Evolutionary conservation across 2,113 vertebrate species (phyloP).

Genomic region (Antennarius striatus): DNA sequence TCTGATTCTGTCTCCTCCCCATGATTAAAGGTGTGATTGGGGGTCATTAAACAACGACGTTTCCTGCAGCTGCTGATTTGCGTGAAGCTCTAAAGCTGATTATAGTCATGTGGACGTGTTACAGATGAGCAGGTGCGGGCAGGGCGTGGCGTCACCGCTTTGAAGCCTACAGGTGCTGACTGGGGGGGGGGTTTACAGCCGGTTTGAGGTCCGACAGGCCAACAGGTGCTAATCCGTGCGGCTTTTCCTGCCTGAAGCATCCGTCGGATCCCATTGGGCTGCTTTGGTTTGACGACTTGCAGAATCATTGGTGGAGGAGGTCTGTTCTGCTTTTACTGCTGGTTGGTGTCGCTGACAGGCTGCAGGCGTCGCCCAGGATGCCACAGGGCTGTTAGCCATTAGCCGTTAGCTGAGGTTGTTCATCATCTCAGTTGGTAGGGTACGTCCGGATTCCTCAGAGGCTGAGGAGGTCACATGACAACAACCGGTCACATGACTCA

Average conservation of each 20-base stretch:
- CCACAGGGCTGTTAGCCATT: conserved; percentile 22
- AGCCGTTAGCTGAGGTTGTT: conserved; percentile 12
- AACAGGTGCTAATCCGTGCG: conserved; percentile 40
- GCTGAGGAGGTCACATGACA: conserved; percentile 12
- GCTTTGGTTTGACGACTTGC: conserved; percentile 9
- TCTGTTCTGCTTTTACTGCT: conserved; percentile 25
- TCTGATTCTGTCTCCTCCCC: no score
- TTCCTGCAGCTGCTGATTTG: conserved; percentile 49
- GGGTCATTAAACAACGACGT: conserved; percentile 17
- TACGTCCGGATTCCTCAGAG: conserved; percentile 14
- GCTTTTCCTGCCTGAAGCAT: neutral
- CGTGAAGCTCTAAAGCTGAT: conserved; percentile 44
- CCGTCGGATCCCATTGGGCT: neutral
- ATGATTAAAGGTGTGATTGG: no score
- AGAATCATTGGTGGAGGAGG: conserved; percentile 16
- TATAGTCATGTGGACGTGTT: conserved; percentile 35
- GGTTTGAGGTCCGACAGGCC: conserved; percentile 30
- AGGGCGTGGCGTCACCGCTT: conserved; percentile 51
- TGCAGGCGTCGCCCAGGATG: conserved; percentile 44
- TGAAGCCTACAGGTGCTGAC: conserved; percentile 53
- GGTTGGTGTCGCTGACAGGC: conserved; percentile 34
- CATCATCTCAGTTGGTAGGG: neutral
- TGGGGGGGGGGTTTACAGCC: conserved; percentile 29
- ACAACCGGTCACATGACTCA: conserved; percentile 37
- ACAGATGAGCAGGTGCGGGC: conserved; percentile 55